Percentiles rank a stretch among this genome's conserved stretches.
Conservation (phyloP, 2,797 vertebrate genomes). For the Lagorchestes hirsutus region DNA sequence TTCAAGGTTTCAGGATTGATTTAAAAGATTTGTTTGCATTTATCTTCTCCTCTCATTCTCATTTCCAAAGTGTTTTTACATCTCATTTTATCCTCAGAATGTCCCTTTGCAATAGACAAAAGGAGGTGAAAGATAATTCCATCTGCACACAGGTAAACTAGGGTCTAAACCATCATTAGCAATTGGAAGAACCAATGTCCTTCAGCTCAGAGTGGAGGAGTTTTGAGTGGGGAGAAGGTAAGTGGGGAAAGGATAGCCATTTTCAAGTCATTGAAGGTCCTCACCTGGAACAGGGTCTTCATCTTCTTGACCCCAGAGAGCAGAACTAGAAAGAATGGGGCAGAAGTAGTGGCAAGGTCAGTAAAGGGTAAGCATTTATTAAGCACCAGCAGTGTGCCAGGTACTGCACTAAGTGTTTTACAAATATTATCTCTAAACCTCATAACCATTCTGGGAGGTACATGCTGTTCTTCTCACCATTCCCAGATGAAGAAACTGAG, state of each 20-base stretch:
- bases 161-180: not conserved
- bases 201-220: not conserved
- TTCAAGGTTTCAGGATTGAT: too few species aligned
- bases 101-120: not conserved
- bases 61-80: not conserved
- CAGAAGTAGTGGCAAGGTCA: conserved; percentile 15
- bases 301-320: not conserved
- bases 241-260: not conserved
- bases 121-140: not conserved
- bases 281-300: not conserved
- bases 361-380: not conserved
- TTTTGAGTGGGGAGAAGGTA: not conserved
- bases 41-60: not conserved
- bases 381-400: not conserved
- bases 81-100: not conserved
- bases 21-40: not conserved
- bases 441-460: not conserved
- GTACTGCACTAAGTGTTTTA: not conserved
- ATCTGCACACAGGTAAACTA: not conserved
- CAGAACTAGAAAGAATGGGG: conserved; percentile 15
- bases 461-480: not conserved
- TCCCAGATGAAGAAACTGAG: conserved; percentile 20
- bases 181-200: not conserved
- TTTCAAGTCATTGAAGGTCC: not conserved
- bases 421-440: not conserved